phyloP scores from a whole-genome alignment of 2,888 invertebrate species.

The Boloria selene region DNA sequence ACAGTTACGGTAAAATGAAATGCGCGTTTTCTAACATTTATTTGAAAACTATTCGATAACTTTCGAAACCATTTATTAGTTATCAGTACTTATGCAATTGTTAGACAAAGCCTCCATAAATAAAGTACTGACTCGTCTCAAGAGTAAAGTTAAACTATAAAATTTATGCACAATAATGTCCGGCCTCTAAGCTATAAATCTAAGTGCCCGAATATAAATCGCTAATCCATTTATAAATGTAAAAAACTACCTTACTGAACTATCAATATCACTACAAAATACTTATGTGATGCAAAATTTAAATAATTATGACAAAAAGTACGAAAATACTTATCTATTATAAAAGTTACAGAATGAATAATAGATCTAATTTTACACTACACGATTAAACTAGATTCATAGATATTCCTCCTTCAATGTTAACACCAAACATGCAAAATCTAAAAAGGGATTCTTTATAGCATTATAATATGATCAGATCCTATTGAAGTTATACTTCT shows the following conservation, averaged over 20 bases:
- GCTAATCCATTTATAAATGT: slow-evolving; percentile 19
- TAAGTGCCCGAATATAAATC: background rate
- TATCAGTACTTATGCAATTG: too few species aligned
- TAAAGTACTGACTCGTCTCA: too few species aligned
- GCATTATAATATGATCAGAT: too few species aligned
- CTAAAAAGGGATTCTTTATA: background rate
- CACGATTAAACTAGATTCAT: slow-evolving; percentile 13
- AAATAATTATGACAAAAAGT: slow-evolving; percentile 6
- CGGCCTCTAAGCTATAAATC: background rate
- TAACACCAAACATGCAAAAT: slow-evolving; percentile 6
- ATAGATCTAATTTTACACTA: slow-evolving; percentile 2
- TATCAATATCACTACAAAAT: background rate
- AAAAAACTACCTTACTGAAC: slow-evolving; percentile 23
- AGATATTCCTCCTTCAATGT: background rate
- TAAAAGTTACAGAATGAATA: slow-evolving; percentile 5
- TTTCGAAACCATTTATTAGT: background rate
- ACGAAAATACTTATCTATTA: slow-evolving; percentile 1
- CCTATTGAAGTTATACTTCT: too few species aligned
- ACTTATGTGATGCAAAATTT: slow-evolving; percentile 7
- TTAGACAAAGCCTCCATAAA: too few species aligned
- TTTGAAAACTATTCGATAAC: background rate
- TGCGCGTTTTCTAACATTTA: slow-evolving; percentile 49
- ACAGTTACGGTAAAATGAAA: slow-evolving; percentile 75
- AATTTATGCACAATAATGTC: slow-evolving; percentile 8
- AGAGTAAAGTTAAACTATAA: background rate